phyloP scores from a whole-genome alignment of 2,113 vertebrate genomes.

The Sapayoa aenigma region DNA sequence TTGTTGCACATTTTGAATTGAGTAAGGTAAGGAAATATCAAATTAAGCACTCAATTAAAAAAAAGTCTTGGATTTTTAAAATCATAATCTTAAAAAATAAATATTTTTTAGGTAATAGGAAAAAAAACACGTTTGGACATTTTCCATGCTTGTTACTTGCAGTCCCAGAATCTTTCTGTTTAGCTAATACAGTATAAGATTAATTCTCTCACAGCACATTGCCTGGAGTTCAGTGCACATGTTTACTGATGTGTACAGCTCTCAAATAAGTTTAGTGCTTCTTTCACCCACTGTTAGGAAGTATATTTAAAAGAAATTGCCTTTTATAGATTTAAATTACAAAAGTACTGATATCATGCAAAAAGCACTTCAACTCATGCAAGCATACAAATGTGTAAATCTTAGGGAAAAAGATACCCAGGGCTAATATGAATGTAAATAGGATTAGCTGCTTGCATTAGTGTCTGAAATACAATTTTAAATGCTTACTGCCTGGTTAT shows the following conservation, averaged over 20 bases:
- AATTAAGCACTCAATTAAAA: not conserved
- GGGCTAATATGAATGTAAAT: slow-evolving; percentile 96
- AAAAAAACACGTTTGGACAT: not conserved
- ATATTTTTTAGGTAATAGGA: slow-evolving; percentile 6
- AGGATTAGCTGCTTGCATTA: slow-evolving; percentile 89
- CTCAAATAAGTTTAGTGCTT: slow-evolving; percentile 82
- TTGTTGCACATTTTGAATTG: not conserved
- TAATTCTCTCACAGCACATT: slow-evolving; percentile 82
- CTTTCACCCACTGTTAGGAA: slow-evolving; percentile 80
- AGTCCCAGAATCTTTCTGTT: slow-evolving; percentile 71
- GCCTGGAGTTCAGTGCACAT: slow-evolving; percentile 77
- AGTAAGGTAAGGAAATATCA: not conserved
- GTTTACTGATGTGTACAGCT: slow-evolving; percentile 89
- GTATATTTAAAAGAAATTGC: slow-evolving; percentile 85
- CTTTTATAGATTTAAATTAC: slow-evolving; percentile 88
- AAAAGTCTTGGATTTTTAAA: slow-evolving; percentile 12
- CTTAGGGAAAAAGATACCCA: slow-evolving; percentile 84
- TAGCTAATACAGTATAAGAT: slow-evolving; percentile 79
- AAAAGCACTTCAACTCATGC: slow-evolving; percentile 83
- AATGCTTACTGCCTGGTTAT: slow-evolving; percentile 79
- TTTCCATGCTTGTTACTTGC: slow-evolving; percentile 39
- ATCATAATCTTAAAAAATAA: slow-evolving; percentile 20
- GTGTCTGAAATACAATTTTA: slow-evolving; percentile 87
- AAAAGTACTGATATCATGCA: slow-evolving; percentile 86
- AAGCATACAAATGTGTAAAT: slow-evolving; percentile 90